phyloP scores from a whole-genome alignment of 1,140 invertebrate species.

The Tenebrio molitor region DNA sequence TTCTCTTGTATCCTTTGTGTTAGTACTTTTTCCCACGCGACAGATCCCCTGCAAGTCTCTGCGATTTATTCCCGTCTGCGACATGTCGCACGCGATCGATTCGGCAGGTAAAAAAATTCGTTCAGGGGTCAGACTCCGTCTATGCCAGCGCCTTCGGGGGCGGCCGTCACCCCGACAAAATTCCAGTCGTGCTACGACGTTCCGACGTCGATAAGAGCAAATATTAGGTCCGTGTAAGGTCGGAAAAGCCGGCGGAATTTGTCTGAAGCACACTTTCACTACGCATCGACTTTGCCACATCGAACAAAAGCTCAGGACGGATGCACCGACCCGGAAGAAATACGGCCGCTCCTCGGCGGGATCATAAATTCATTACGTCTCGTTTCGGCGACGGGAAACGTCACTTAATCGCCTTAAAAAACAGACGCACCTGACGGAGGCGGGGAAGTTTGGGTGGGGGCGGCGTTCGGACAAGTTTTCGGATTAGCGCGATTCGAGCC shows the following conservation, averaged over 20 bases:
- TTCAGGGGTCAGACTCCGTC: no score
- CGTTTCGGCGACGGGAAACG: neutral
- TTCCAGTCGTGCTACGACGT: constrained; percentile 14
- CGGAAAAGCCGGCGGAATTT: constrained; percentile 14
- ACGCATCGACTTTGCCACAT: neutral
- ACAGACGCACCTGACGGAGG: neutral
- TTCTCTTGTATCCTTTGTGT: no score
- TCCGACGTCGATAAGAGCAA: constrained; percentile 20
- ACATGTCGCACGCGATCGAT: no score
- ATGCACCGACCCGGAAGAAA: neutral
- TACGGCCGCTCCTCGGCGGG: neutral
- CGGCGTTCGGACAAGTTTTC: no score
- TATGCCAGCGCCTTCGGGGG: no score
- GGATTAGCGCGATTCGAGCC: neutral
- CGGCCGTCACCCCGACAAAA: neutral
- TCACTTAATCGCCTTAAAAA: neutral
- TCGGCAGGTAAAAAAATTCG: constrained; percentile 2
- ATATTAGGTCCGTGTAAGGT: constrained; percentile 21
- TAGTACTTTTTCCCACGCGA: no score
- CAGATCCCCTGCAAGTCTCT: no score
- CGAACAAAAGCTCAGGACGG: no score
- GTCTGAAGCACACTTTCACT: constrained; percentile 1
- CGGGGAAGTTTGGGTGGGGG: neutral
- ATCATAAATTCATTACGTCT: neutral
- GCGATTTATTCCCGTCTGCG: no score